Evolutionary conservation across 1,140 invertebrate species (phyloP), one percentile per base, ranked within the genome.

Genomic region (Sesamia nonagrioides): DNA sequence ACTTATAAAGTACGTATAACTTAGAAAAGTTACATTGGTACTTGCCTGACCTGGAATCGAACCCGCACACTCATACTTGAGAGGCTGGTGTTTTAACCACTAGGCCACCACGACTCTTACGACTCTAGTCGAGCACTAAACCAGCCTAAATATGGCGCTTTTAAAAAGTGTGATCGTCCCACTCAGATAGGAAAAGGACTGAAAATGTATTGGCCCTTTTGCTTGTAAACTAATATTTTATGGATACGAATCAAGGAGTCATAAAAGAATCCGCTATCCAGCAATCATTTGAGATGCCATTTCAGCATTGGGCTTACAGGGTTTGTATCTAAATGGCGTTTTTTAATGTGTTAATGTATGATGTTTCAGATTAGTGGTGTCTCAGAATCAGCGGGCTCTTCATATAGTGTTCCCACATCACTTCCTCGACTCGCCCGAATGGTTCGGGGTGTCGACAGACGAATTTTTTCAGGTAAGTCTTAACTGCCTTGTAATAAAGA

Each of bases 351-450:
- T 21, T 56, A 9, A 56, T 21, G 6, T 33, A 27, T 45, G 18
- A 21, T 77, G 27, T 93, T 92, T 27, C 92, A 98, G 98, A 94
- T 95, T 99, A 88, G 97, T 98, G 82, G 98, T 98, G 58, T 98
- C 97, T 2, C 98, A 98, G 94, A 97, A 97, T 91, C 97, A 98
- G 83, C 95, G 97, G 85, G 97, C 98, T 76, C 95, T 98, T 45
- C 98, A 99, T 95, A 97, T 98, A 90, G 97, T 99, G 82, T 97
- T 98, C 91, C 96, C 97, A 56, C 97, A 98, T 95, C 98, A 99
- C 95, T 98, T 99, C 95, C 96, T 99, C 81, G 98, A 99, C 95
- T 98, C 98, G 60, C 98, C 98, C 8, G 98, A 99, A 95, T 99
- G 97, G 97, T 98, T 98, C 95, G 97, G 97, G 79, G 97, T 98